A percentile compares a stretch with the other conserved stretches of the same genome.
Evolutionary conservation across 2,113 vertebrate genomes (phyloP).

Genomic region (Ailuropoda melanoleuca): DNA sequence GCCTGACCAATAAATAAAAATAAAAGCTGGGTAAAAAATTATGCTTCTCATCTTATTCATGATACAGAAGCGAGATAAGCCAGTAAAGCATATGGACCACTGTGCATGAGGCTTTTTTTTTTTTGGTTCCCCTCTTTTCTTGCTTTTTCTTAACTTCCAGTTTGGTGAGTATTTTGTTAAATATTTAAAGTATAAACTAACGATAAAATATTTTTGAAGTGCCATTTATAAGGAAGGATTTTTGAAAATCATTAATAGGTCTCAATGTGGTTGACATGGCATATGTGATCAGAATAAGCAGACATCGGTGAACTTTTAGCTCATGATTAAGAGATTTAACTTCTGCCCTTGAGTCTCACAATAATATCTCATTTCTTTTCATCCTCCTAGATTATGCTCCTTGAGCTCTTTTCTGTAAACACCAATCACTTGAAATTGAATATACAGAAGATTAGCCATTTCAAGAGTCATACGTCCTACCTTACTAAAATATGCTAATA

Average conservation of each 20-base stretch:
- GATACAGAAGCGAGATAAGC: background rate
- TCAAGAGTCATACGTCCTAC: constrained; percentile 46
- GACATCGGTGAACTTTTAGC: background rate
- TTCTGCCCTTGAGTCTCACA: constrained; percentile 35
- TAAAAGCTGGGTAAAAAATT: constrained; percentile 18
- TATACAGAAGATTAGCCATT: constrained; percentile 52
- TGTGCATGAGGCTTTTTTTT: background rate
- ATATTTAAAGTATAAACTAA: background rate
- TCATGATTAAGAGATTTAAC: constrained; percentile 27
- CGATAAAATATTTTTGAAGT: background rate
- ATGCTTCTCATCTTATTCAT: constrained; percentile 16
- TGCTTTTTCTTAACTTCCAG: background rate
- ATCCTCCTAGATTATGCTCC: background rate
- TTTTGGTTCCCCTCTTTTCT: background rate
- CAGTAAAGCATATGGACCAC: background rate
- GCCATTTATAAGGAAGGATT: background rate
- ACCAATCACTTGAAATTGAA: constrained; percentile 26
- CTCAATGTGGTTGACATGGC: background rate
- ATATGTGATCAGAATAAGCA: constrained; percentile 4
- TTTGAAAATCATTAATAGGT: background rate
- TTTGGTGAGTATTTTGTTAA: constrained; percentile 18
- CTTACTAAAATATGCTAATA: constrained; percentile 47
- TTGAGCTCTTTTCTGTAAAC: constrained; percentile 57
- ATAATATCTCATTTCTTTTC: constrained; percentile 40
- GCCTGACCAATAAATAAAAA: background rate